Evolutionary conservation across 2,797 vertebrate species (phyloP), one percentile per base, ranked within the genome.

Genomic region (Peromyscus attwateri): DNA sequence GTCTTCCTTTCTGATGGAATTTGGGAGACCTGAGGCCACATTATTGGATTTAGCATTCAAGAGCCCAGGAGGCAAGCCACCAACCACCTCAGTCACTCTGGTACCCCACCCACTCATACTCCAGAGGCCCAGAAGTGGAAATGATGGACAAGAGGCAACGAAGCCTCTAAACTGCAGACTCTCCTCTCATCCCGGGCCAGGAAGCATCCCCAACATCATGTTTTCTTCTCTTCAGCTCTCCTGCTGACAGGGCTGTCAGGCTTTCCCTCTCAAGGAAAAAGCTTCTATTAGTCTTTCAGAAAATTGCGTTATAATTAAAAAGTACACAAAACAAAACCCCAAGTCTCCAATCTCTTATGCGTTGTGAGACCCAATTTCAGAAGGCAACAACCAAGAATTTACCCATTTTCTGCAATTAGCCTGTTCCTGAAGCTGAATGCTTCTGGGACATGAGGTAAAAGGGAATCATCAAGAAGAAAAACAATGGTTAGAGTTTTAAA

Each of bases 381-480:
- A 91, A 73, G 27, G 75, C 62, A 93, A 60, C 19, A 73, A 19
- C 21, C 77, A 95, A 88, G 91, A 96, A 92, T 80, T 62, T 91
- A 77, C 55, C 27, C 64, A 55, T 73, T 92, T 95, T 95, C 55
- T 97, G 37, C 75, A 75, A 83, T 73, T 81, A 85, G 62, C 14
- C 43, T 91, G 43, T 91, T 64, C 62, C 37, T 80, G 37, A 87
- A 87, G 70, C 43, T 70, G 55, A 91, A 71, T 93, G 13, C 55
- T n/a, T 92, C 17, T 31, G 29, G 34, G 16, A 34, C 60, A 52
- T 16, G 49, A 73, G 17, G 76, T 87, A 85, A 77, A 85, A 79
- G 62, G 37, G 57, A 97, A 93, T 87, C 71, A 79, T 83, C 49
- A 92, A 91, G 82, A 89, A 60, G 34, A 75, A 95, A 93, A 91